Base-by-base conservation (phyloP, 2,797 vertebrate species). In the Echeneis naucrates region DNA sequence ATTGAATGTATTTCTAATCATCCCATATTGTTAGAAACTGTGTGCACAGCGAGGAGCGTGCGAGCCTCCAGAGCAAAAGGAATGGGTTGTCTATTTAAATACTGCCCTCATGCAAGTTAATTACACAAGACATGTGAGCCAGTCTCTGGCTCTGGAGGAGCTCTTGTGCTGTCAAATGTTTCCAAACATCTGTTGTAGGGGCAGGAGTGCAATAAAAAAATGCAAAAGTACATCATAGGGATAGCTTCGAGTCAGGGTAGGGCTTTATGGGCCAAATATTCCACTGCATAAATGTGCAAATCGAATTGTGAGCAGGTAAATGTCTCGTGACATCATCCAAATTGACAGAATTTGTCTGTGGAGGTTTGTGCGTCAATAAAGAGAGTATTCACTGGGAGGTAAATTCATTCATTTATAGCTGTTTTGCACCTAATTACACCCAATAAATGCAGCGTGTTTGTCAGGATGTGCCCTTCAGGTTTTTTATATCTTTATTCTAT, bases 91-190 rank as follows among this genome's bases (percentile, higher is more conserved):
- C 32, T 52, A n/a, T 0, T 45, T 66, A 23, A 60, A 61, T 48
- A 50, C 47, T 40, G 52, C 24, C 45, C 51, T 26, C 26, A 55
- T 1, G 17, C 35, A 30, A 58, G 40, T 23, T 57, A 75, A 72
- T 82, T 57, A 59, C 52, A 63, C 8, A 33, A 35, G 14, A 42
- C 59, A 61, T 19, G 42, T 27, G 60, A 72, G 21, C 2, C 53
- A 58, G 58, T 75, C 47, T 59, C 37, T 35, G 60, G 53, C 50
- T 77, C 45, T 19, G 35, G 37, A 64, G 61, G 30, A 13, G 30
- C 35, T 24, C n/a, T 21, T 56, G 56, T 60, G 16, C 35, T 32
- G 11, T 2, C 8, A 57, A 75, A 35, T 51, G 44, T 63, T 67
- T 12, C 38, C 16, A 8, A 72, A 40, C 50, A 55, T 65, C 30